Evolutionary conservation across 2,113 vertebrate species (phyloP).

Genomic region (Stictonetta naevosa): DNA sequence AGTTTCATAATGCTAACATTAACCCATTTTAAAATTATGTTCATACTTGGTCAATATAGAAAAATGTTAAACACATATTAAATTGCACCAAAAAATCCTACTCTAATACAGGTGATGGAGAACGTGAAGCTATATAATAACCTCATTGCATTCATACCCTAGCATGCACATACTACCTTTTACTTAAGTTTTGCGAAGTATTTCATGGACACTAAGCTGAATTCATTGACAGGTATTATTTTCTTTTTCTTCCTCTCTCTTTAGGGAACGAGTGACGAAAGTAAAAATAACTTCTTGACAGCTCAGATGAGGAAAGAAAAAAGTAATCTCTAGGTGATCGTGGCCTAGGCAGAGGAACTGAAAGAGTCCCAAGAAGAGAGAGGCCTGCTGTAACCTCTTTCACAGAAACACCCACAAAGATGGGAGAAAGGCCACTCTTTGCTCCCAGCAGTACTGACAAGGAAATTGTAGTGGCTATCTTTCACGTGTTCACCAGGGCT

Average conservation of each 20-base stretch:
- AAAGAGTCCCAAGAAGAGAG: not conserved
- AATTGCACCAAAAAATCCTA: not conserved
- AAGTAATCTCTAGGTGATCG: not conserved
- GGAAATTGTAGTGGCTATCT: not conserved
- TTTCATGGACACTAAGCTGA: not conserved
- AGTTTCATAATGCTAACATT: not conserved
- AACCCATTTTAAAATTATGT: not conserved
- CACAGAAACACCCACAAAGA: not conserved
- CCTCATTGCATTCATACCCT: not conserved
- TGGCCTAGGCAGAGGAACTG: not conserved
- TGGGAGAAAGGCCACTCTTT: not conserved
- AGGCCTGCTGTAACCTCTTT: not conserved
- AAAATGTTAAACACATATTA: not conserved
- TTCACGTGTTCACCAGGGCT: not conserved
- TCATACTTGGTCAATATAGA: not conserved
- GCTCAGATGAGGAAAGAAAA: not conserved
- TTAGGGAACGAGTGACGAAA: not conserved
- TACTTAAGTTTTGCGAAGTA: not conserved
- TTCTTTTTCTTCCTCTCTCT: not conserved
- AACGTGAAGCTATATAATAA: not conserved
- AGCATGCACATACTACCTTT: not conserved
- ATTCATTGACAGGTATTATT: not conserved
- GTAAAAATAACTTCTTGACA: not conserved
- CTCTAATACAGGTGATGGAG: not conserved
- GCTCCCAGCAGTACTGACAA: not conserved